Conservation (phyloP, 2,797 vertebrate genomes). For the Anableps anableps region DNA sequence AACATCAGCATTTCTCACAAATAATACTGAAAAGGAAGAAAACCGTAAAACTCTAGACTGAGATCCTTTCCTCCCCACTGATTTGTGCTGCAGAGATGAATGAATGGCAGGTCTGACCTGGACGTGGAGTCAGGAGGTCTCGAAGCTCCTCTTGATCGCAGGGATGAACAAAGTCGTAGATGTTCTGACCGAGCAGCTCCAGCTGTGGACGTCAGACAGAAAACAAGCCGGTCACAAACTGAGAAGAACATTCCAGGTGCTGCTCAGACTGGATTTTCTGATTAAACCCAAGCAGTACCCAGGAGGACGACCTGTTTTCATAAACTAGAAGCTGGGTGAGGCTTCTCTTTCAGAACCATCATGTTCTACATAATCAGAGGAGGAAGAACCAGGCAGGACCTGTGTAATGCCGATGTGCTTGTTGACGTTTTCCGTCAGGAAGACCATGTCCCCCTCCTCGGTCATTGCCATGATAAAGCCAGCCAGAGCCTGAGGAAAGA, state of each 20-base stretch:
- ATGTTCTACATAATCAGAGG: too few relatives aligned
- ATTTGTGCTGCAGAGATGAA: neutral
- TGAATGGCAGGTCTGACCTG: slow-evolving; percentile 83
- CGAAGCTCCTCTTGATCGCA: slow-evolving; percentile 90
- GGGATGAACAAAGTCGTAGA: slow-evolving; percentile 90
- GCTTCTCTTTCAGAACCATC: too few relatives aligned
- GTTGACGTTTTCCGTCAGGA: slow-evolving; percentile 88
- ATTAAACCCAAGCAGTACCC: neutral
- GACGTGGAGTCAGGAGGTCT: slow-evolving; percentile 82
- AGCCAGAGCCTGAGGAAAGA: slow-evolving; percentile 85
- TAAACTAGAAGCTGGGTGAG: too few relatives aligned
- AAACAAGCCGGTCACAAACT: neutral
- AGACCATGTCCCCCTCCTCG: slow-evolving; percentile 88
- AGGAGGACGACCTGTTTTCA: neutral
- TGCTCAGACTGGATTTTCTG: slow-evolving; percentile 1
- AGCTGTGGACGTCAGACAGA: slow-evolving; percentile 73
- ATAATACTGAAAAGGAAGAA: neutral
- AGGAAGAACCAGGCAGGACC: slow-evolving; percentile 23
- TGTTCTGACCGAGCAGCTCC: slow-evolving; percentile 88
- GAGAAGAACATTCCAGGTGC: neutral
- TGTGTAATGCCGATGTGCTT: slow-evolving; percentile 85
- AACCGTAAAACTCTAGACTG: neutral
- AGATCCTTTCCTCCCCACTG: too few relatives aligned
- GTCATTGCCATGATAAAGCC: slow-evolving; percentile 89
- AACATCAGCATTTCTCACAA: neutral